Conservation (phyloP, 2,797 vertebrate species). For the Enteromius paludinosus region DNA sequence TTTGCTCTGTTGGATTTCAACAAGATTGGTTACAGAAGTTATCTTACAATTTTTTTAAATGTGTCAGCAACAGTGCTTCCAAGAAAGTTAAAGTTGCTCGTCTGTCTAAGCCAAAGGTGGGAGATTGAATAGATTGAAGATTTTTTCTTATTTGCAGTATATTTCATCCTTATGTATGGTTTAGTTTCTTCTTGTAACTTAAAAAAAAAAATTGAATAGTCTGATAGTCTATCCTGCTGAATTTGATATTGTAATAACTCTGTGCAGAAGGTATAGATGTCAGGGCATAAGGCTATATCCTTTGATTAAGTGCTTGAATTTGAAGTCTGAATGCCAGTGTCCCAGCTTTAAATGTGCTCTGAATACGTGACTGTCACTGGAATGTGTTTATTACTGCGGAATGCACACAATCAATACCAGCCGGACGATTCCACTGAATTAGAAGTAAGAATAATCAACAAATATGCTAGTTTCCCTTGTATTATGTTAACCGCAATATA, state of each 20-base stretch:
- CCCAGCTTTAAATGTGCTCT: not conserved
- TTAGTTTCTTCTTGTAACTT: not conserved
- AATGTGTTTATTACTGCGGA: not conserved
- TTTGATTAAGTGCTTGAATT: not conserved
- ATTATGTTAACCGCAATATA: not conserved
- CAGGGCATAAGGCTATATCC: not conserved
- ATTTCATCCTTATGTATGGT: not conserved
- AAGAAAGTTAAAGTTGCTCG: conserved; percentile 11
- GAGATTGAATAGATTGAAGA: not conserved
- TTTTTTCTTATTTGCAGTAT: conserved; percentile 5
- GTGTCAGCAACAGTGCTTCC: not conserved
- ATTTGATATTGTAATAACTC: not conserved
- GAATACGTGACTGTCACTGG: not conserved
- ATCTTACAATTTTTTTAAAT: not conserved
- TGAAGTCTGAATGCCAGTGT: not conserved
- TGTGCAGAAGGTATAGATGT: not conserved
- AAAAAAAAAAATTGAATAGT: not conserved
- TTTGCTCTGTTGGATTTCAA: conserved; percentile 18
- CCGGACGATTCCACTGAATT: not conserved
- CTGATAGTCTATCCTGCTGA: not conserved
- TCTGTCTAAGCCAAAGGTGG: not conserved
- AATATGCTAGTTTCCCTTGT: not conserved
- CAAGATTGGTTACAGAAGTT: conserved; percentile 22
- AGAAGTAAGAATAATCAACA: not conserved
- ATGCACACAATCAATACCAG: not conserved